Evolutionary conservation across 2,113 vertebrate species (phyloP), one percentile per base, ranked within the genome.

Genomic region (Nothobranchius furzeri): DNA sequence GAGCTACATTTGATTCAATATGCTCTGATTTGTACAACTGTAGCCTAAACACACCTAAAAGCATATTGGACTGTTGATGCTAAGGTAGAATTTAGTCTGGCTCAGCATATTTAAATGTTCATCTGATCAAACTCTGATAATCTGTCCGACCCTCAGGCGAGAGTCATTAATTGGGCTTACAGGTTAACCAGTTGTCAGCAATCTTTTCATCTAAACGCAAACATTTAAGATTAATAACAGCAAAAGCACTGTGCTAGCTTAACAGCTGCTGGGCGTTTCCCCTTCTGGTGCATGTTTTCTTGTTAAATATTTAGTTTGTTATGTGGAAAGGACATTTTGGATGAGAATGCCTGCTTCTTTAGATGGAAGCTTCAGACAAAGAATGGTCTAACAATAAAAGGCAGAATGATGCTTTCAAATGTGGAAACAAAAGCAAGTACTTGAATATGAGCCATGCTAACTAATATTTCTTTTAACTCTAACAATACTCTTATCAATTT

Each of bases 101-200:
- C 57, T 67, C 37, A 30, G n/a, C 37, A 37, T 62, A 50, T 74
- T 64, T 58, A 6, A 7, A 68, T 68, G 60, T 42, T 46, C 47
- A 68, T 56, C 65, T 30, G 67, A 62, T 52, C 68, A 68, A 59
- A 78, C 56, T 51, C 37, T 1, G 58, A 73, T 62, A 70, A 75
- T 75, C 70, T 54, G 73, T 68, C 66, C 73, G 81, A 85, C 78
- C 73, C 55, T 49, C 30, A n/a, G 71, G 74, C 78, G 68, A 50
- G 30, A 25, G 45, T 76, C 58, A 67, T 78, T 78, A 70, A 67
- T 60, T 35, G 49, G 69, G 54, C 62, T 63, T 47, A 75, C 56
- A 35, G 50, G 56, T 64, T 67, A 64, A 64, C 68, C 66, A 70
- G 55, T 70, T 83, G 75, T 78, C 78, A 64, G 63, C 63, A 55